phyloP scores from a whole-genome alignment of 2,113 vertebrate genomes.

The Tricholaema leucomelas region DNA sequence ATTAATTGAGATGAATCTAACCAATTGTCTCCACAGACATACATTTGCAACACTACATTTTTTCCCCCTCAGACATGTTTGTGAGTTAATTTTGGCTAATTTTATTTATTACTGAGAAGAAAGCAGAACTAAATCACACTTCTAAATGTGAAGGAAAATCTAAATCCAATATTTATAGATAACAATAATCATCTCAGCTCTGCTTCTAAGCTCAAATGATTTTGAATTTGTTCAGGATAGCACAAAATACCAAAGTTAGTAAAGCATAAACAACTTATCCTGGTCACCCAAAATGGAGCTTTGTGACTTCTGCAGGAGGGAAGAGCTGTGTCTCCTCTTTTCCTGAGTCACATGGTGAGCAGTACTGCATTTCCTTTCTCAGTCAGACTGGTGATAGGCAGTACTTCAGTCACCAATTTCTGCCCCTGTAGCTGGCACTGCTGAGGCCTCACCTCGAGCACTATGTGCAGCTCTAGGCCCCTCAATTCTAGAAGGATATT shows the following conservation, averaged over 20 bases:
- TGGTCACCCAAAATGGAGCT: not conserved
- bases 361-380: not conserved
- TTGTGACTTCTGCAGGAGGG: not conserved
- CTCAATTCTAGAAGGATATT: too few relatives aligned
- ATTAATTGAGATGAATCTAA: not conserved
- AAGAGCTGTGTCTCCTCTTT: not conserved
- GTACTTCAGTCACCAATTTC: not conserved
- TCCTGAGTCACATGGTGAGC: not conserved
- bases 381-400: not conserved
- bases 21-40: not conserved
- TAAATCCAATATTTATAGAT: not conserved
- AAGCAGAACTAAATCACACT: not conserved
- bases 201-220: not conserved
- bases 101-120: not conserved
- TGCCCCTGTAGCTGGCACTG: too few relatives aligned
- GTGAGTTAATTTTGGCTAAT: not conserved
- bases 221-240: not conserved
- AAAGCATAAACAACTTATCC: not conserved
- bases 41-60: fast-evolving
- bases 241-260: not conserved
- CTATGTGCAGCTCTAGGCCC: too few relatives aligned
- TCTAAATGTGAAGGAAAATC: not conserved
- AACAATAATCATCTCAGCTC: not conserved
- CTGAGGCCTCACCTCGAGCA: too few relatives aligned
- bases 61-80: not conserved